A percentile compares a stretch with the other conserved stretches of the same genome.
Conservation (phyloP, 2,888 invertebrate genomes). For the Drosophila suboccidentalis region DNA sequence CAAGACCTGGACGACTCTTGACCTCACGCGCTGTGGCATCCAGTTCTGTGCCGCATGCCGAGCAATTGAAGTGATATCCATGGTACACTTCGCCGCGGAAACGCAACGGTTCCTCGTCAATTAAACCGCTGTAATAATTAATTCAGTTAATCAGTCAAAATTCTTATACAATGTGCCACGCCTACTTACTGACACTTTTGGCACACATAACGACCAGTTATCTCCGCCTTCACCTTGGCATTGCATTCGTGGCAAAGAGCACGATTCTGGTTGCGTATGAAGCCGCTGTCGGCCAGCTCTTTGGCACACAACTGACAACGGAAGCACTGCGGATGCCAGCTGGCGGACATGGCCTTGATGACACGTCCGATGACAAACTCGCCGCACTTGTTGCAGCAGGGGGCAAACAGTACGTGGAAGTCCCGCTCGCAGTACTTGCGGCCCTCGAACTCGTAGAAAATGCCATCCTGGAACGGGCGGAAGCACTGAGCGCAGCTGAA, state of each 20-base stretch:
- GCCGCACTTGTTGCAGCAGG: slow-evolving; percentile 95
- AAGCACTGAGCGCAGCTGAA: slow-evolving; percentile 98
- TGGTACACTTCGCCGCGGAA: slow-evolving; percentile 99
- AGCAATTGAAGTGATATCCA: slow-evolving; percentile 99
- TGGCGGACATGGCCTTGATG: slow-evolving; percentile 99
- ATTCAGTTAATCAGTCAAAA: neutral
- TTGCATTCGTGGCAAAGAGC: slow-evolving; percentile 98
- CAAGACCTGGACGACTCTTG: slow-evolving; percentile 94
- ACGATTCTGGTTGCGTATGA: slow-evolving; percentile 94
- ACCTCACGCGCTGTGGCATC: slow-evolving; percentile 98
- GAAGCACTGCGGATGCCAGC: slow-evolving; percentile 99
- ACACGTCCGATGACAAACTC: slow-evolving; percentile 99
- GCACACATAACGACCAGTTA: slow-evolving; percentile 98
- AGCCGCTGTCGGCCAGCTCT: slow-evolving; percentile 98
- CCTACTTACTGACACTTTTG: slow-evolving; percentile 97
- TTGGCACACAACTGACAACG: slow-evolving; percentile 96
- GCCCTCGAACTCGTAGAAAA: slow-evolving; percentile 99
- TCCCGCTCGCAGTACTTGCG: slow-evolving; percentile 99
- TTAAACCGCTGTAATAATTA: slow-evolving; percentile 89
- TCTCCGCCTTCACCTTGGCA: slow-evolving; percentile 97
- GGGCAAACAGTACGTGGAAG: slow-evolving; percentile 98
- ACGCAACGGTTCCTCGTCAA: slow-evolving; percentile 95
- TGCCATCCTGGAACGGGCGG: slow-evolving; percentile 98
- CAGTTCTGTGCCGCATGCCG: slow-evolving; percentile 95
- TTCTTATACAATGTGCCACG: neutral